phyloP scores from a whole-genome alignment of 2,888 invertebrate species.

The Nemotelus nigrinus region DNA sequence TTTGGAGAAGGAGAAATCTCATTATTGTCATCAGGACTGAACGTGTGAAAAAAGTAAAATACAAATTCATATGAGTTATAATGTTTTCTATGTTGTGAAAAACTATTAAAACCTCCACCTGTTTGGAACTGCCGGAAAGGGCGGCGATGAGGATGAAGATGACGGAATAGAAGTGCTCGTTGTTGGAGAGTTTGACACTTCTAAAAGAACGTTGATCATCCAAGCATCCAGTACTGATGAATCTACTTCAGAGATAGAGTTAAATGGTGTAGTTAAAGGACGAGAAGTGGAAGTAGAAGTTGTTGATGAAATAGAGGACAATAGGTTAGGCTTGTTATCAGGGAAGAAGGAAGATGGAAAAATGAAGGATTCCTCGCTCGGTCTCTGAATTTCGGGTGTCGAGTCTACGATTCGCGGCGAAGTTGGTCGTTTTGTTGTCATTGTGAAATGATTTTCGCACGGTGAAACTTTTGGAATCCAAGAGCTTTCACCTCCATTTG shows the following conservation, averaged over 20 bases:
- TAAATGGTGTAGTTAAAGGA: background rate
- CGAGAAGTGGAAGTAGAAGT: background rate
- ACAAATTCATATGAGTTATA: background rate
- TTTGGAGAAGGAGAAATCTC: slow-evolving; percentile 29
- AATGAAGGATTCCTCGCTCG: background rate
- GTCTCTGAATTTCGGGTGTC: too few species aligned
- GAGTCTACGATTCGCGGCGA: background rate
- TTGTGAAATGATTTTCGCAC: background rate
- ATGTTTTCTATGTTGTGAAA: background rate
- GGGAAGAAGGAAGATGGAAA: background rate
- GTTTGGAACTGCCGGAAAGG: background rate
- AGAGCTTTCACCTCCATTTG: background rate
- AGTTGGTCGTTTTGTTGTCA: background rate
- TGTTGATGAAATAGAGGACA: background rate
- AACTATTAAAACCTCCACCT: slow-evolving; percentile 26
- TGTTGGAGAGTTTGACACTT: background rate
- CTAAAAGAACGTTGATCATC: slow-evolving; percentile 34
- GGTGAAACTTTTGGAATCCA: background rate
- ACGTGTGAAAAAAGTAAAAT: slow-evolving; percentile 1
- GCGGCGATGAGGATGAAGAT: slow-evolving; percentile 4
- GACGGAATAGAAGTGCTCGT: background rate
- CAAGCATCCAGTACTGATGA: slow-evolving; percentile 35
- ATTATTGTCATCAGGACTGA: slow-evolving; percentile 40
- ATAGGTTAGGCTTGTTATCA: background rate
- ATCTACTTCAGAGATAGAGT: background rate